These are phyloP conservation scores for Amniataba percoides DNA, from an alignment of 2,797 vertebrate species.

Conservation along the genomic window DNA sequence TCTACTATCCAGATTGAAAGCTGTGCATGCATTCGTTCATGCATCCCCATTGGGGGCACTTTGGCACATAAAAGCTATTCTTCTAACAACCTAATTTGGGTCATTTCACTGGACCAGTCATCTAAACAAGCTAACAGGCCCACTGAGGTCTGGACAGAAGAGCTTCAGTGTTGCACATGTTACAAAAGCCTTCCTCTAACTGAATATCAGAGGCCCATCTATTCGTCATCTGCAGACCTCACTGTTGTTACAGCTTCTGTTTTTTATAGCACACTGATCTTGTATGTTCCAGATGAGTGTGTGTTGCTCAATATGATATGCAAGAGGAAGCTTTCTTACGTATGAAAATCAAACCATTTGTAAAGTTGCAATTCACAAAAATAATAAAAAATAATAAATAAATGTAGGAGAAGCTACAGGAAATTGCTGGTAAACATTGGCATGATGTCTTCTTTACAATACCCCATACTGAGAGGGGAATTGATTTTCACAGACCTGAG, in stretches of 20 bases:
- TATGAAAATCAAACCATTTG: neutral
- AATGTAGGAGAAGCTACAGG: too few species aligned
- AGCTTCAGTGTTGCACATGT: conserved; percentile 59
- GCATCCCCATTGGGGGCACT: conserved; percentile 73
- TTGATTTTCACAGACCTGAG: neutral
- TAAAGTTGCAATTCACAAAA: neutral
- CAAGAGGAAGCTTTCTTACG: neutral
- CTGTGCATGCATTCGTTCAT: conserved; percentile 63
- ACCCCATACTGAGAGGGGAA: too few species aligned
- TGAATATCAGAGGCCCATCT: conserved; percentile 58
- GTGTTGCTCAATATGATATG: neutral
- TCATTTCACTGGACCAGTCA: conserved; percentile 78
- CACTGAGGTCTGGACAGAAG: conserved; percentile 58
- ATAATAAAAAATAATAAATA: neutral
- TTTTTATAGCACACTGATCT: conserved; percentile 29
- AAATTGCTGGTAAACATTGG: too few species aligned
- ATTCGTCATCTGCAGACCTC: conserved; percentile 39
- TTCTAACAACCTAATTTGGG: conserved; percentile 76
- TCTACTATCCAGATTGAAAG: conserved; percentile 72
- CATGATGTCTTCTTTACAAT: too few species aligned
- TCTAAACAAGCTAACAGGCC: conserved; percentile 81
- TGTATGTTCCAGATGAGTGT: conserved; percentile 4
- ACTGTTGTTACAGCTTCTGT: conserved; percentile 40
- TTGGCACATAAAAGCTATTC: conserved; percentile 78
- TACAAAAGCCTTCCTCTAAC: conserved; percentile 52